phyloP scores from a whole-genome alignment of 2,113 vertebrate genomes.

The Cettia cetti region DNA sequence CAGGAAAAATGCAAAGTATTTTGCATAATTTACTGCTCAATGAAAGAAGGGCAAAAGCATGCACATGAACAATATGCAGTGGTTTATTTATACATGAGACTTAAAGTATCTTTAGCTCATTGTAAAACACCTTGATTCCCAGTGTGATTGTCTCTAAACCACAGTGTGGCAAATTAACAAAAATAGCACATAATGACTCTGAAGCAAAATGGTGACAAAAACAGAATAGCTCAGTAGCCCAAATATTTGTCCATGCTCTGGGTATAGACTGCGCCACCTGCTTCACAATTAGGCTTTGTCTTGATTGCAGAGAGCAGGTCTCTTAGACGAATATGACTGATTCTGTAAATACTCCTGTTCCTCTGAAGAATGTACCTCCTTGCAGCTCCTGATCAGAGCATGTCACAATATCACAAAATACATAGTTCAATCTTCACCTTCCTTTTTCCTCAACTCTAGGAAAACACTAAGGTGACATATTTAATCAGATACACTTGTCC shows the following conservation, averaged over 20 bases:
- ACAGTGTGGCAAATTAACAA: neutral
- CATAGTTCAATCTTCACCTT: neutral
- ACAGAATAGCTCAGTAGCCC: neutral
- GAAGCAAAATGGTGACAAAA: neutral
- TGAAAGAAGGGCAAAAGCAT: neutral
- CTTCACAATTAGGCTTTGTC: neutral
- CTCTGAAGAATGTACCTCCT: neutral
- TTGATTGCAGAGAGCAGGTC: neutral
- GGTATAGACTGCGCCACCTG: neutral
- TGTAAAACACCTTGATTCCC: neutral
- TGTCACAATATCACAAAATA: neutral
- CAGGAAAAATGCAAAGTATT: neutral
- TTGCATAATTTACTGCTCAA: neutral
- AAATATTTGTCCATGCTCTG: neutral
- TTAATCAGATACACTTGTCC: neutral
- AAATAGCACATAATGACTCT: neutral
- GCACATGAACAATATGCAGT: neutral
- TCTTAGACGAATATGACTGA: neutral
- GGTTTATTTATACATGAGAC: neutral
- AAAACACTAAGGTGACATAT: neutral
- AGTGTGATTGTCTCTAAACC: neutral
- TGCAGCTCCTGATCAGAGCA: neutral
- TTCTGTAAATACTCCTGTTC: neutral
- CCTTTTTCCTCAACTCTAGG: neutral
- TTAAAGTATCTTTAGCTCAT: neutral